phyloP scores from a whole-genome alignment of 2,888 invertebrate species.

The Agrotis ipsilon region DNA sequence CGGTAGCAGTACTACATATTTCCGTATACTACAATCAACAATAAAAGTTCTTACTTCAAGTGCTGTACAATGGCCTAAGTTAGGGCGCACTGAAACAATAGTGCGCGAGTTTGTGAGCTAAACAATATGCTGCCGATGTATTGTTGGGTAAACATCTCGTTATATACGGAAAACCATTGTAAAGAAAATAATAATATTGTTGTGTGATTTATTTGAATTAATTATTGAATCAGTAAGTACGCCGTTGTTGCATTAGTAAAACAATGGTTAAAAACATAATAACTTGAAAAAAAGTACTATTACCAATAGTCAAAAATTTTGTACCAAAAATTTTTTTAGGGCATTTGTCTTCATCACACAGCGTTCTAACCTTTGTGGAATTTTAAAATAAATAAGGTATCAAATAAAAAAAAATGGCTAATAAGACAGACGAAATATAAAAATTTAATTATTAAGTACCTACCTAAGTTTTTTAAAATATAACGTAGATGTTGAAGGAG shows the following conservation, averaged over 20 bases:
- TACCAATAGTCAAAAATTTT: too few species aligned
- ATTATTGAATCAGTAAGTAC: background rate
- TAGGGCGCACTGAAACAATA: slow-evolving; percentile 35
- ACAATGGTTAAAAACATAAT: too few species aligned
- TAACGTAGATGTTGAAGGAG: too few species aligned
- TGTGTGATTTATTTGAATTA: slow-evolving; percentile 1
- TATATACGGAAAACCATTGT: slow-evolving; percentile 15
- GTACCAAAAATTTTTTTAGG: too few species aligned
- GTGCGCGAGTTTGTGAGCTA: slow-evolving; percentile 1
- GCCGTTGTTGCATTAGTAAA: too few species aligned
- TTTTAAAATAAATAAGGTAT: background rate
- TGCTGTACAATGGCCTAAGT: slow-evolving; percentile 32
- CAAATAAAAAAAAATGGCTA: too few species aligned
- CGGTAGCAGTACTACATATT: slow-evolving; percentile 1
- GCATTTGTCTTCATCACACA: too few species aligned
- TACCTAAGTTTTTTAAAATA: too few species aligned
- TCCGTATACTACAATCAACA: slow-evolving; percentile 1
- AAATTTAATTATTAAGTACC: too few species aligned
- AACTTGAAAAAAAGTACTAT: background rate
- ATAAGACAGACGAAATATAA: too few species aligned
- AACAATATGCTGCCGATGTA: slow-evolving; percentile 30
- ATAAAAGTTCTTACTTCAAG: slow-evolving; percentile 37
- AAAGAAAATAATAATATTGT: background rate
- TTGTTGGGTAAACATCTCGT: slow-evolving; percentile 49
- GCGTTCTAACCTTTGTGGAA: background rate